Evolutionary conservation across 2,113 vertebrate genomes (phyloP).

Genomic region (Chaetodon trifascialis): DNA sequence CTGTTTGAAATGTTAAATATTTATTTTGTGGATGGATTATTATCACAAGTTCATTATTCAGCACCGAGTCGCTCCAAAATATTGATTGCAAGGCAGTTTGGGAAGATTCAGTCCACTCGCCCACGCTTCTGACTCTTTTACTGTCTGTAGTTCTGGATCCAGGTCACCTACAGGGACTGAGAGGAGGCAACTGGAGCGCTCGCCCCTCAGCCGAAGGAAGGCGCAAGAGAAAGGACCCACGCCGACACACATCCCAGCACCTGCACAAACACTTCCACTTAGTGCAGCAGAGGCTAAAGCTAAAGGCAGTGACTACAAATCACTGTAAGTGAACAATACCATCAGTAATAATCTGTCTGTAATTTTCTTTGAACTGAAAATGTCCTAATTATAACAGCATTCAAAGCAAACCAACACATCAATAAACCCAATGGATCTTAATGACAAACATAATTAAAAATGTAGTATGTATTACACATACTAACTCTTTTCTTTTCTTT

Average conservation of each 20-base stretch:
- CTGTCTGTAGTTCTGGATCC: conserved; percentile 87
- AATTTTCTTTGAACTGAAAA: neutral
- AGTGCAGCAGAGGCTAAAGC: conserved; percentile 51
- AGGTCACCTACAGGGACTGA: conserved; percentile 90
- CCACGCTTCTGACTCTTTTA: neutral
- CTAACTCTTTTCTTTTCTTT: neutral
- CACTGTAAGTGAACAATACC: conserved; percentile 41
- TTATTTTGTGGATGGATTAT: neutral
- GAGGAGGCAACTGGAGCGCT: conserved; percentile 81
- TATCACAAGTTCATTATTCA: neutral
- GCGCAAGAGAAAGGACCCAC: conserved; percentile 64
- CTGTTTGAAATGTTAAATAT: neutral
- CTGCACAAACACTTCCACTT: neutral
- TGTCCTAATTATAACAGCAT: no score
- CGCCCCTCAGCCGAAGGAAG: conserved; percentile 87
- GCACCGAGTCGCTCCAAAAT: neutral
- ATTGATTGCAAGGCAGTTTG: neutral
- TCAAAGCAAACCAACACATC: no score
- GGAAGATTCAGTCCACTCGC: neutral
- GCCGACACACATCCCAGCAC: conserved; percentile 43
- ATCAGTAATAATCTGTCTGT: no score
- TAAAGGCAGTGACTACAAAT: conserved; percentile 57
- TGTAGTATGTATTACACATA: neutral
- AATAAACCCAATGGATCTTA: no score
- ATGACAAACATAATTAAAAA: no score